These are phyloP conservation scores for Oikopleura dioica DNA, from an alignment of 23 tunicate genomes.

Conservation along the genomic window DNA sequence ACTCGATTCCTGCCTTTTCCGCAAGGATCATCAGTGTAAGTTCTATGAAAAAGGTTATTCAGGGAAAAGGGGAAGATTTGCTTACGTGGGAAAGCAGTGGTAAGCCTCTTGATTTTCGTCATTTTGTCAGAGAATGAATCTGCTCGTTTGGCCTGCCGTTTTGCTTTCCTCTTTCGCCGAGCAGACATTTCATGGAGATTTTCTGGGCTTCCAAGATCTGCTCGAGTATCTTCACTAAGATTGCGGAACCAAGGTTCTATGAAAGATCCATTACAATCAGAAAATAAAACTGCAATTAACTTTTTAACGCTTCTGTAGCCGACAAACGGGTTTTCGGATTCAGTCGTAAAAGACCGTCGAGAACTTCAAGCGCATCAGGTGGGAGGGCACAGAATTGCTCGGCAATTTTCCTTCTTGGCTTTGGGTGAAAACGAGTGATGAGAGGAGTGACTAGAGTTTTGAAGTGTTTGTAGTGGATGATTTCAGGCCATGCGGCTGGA, in stretches of 20 bases:
- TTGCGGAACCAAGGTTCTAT: not conserved
- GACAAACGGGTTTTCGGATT: not conserved
- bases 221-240: not conserved
- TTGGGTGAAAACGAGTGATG: not conserved
- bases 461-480: not conserved
- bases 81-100: not conserved
- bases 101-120: not conserved
- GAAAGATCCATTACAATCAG: not conserved
- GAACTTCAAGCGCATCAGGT: not conserved
- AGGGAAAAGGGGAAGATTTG: not conserved
- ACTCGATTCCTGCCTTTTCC: not conserved
- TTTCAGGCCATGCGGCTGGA: constrained; percentile 10
- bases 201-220: not conserved
- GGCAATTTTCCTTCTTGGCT: not conserved
- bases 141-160: not conserved
- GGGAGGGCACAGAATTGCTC: not conserved
- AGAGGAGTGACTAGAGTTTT: not conserved
- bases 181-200: not conserved
- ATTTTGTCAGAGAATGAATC: not conserved
- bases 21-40: not conserved
- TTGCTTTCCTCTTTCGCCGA: not conserved
- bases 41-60: not conserved
- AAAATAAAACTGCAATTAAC: not conserved
- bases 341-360: not conserved
- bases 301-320: not conserved